Conservation (phyloP, 2,113 vertebrate species). For the Brienomyrus longianalis region DNA sequence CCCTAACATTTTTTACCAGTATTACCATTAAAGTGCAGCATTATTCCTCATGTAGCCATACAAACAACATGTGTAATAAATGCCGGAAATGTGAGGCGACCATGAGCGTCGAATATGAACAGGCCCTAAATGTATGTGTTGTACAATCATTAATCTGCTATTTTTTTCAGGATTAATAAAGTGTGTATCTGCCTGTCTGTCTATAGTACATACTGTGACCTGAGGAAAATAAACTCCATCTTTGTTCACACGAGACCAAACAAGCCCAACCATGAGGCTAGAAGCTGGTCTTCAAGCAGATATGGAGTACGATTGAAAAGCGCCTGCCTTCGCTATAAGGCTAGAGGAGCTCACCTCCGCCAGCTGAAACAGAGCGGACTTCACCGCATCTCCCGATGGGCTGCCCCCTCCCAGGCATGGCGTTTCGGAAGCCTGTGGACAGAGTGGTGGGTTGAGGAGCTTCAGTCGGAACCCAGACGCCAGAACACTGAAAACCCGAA, state of each 20-base stretch:
- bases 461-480: not conserved
- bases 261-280: not conserved
- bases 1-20: not conserved
- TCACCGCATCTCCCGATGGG: conserved; percentile 67
- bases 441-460: not conserved
- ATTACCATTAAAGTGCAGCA: not conserved
- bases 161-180: not conserved
- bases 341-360: conserved; percentile 65
- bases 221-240: not conserved
- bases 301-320: not conserved
- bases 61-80: not conserved
- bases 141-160: not conserved
- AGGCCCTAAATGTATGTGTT: not conserved
- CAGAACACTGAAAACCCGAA: not conserved
- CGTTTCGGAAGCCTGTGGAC: conserved; percentile 62
- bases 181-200: not conserved
- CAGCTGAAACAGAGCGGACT: conserved; percentile 70
- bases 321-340: not conserved
- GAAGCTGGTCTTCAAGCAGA: not conserved
- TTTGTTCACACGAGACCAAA: not conserved
- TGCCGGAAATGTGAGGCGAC: not conserved
- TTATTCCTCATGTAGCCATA: not conserved
- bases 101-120: not conserved
- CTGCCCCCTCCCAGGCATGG: conserved; percentile 64
- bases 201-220: not conserved